phyloP scores from a whole-genome alignment of 2,797 vertebrate genomes.

The Amblyopsis hoosieri region DNA sequence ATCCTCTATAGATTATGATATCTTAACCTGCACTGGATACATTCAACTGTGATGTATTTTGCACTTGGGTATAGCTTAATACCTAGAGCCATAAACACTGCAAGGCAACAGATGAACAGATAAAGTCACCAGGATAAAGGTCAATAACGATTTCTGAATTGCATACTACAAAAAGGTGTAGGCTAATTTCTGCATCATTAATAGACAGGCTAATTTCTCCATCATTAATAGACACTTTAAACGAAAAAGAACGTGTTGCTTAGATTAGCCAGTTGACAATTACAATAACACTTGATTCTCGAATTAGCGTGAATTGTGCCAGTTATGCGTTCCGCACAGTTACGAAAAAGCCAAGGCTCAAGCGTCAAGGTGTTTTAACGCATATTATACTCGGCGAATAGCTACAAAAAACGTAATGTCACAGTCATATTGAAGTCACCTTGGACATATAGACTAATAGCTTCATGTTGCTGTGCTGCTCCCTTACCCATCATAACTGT shows the following conservation, averaged over 20 bases:
- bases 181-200: conserved; percentile 13
- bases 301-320: too few relatives aligned
- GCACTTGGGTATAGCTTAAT: too few relatives aligned
- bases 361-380: too few relatives aligned
- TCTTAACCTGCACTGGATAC: too few relatives aligned
- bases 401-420: conserved; percentile 12
- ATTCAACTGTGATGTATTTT: too few relatives aligned
- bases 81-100: conserved; percentile 19
- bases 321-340: too few relatives aligned
- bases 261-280: background rate
- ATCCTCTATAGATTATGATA: too few relatives aligned
- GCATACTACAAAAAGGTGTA: conserved; percentile 13
- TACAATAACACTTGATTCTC: background rate
- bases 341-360: too few relatives aligned
- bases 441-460: conserved; percentile 42
- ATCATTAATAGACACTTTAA: conserved; percentile 6
- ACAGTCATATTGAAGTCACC: conserved; percentile 55
- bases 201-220: conserved; percentile 5
- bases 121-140: conserved; percentile 29
- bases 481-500: conserved; percentile 41
- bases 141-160: conserved; percentile 20
- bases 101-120: conserved; percentile 1
- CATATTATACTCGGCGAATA: too few relatives aligned
- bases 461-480: conserved; percentile 41
- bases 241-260: too few relatives aligned